Conservation (phyloP, 2,113 vertebrate genomes). For the Crotalus tigris region DNA sequence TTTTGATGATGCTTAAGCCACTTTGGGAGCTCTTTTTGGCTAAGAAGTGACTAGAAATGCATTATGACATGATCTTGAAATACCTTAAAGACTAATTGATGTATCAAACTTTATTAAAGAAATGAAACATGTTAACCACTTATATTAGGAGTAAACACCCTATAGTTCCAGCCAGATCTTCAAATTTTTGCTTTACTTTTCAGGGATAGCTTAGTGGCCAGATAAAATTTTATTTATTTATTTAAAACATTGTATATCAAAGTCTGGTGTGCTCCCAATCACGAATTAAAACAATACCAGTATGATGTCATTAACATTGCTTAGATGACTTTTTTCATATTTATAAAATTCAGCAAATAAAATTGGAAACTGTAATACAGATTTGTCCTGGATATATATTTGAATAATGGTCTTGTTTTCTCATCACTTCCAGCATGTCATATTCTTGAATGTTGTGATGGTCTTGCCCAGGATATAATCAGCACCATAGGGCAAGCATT, state of each 20-base stretch:
- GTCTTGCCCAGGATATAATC: conserved; percentile 93
- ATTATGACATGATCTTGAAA: not conserved
- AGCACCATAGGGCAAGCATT: conserved; percentile 96
- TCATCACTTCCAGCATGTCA: conserved; percentile 83
- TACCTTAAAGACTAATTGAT: not conserved
- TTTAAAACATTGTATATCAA: not conserved
- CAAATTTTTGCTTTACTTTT: not conserved
- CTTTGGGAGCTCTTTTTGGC: not conserved
- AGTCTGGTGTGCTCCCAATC: not conserved
- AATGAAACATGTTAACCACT: not conserved
- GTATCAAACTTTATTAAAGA: not conserved
- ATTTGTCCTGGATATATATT: not conserved
- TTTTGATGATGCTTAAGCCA: not conserved
- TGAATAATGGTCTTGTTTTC: conserved; percentile 25
- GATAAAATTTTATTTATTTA: not conserved
- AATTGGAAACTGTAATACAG: not conserved
- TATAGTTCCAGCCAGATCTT: not conserved
- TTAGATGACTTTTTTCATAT: not conserved
- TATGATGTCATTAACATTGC: not conserved
- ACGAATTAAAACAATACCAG: not conserved
- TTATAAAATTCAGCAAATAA: not conserved
- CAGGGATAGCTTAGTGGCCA: not conserved
- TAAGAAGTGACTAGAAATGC: not conserved
- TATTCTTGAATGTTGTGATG: conserved; percentile 92
- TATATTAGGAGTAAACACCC: not conserved